Base-by-base conservation (phyloP, 2,113 vertebrate species). In the Oreocharis arfaki region DNA sequence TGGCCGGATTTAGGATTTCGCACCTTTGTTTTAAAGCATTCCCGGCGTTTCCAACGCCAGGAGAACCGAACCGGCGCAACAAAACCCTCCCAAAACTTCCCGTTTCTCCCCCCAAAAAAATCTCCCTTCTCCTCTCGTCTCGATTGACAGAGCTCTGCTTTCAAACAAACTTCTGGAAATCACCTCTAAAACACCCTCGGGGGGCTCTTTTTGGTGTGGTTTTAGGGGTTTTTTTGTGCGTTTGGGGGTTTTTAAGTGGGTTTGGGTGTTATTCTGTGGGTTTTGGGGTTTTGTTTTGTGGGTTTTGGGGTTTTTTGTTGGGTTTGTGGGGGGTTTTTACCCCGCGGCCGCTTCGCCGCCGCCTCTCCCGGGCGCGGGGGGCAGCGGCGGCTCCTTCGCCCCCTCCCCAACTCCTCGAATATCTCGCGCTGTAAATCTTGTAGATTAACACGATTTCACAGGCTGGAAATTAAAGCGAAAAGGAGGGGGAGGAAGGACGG, bases 381-480 rank as follows among this genome's bases (percentile, higher is more conserved):
- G 81, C 35, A 55, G 50, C 86, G 59, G 80, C 37, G 53, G 75
- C 14, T 90, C 93, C 42, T 85, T 97, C 95, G 91, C 97, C 94
- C 30, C 93, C 87, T 94, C 93, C 96, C 88, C 97, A 71, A 11
- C 95, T 97, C 93, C 87, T 95, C 95, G 90, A 95, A 96, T 95
- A 78, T 16, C 91, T 87, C 73, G 56, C 94, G 23, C 67, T 63
- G 65, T 94, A 95, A 96, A 97, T 97, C 95, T 90, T 50, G 82
- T 70, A 97, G 98, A 98, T 98, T 98, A 98, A 95, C 70, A 79
- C 93, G 84, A 98, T 98, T 98, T 98, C 97, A 97, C 98, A 98
- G 97, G 77, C 84, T 68, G 89, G 23, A 20, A 84, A 95, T 96
- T 35, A 63, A 50, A 80, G 20, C 26, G 12, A 21, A 18, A 33